These are phyloP conservation scores for Platerodrilus igneus DNA, from an alignment of 2,888 invertebrate genomes.

Conservation along the genomic window DNA sequence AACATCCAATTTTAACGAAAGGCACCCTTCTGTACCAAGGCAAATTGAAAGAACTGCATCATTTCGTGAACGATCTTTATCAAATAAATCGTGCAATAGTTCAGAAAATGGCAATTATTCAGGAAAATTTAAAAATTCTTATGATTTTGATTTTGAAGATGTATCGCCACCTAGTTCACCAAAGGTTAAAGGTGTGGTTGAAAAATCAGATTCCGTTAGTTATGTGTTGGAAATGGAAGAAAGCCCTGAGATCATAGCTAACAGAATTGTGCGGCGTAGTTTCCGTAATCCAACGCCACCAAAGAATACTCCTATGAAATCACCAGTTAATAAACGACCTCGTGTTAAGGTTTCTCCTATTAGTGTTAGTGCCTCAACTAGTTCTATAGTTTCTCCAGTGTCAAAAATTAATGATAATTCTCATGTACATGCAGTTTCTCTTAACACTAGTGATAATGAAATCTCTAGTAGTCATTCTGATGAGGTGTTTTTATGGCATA, in stretches of 20 bases:
- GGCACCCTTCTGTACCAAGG: constrained; percentile 17
- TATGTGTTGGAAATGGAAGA: constrained; percentile 79
- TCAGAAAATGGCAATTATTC: constrained; percentile 28
- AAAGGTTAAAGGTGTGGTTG: constrained; percentile 76
- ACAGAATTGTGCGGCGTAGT: constrained; percentile 65
- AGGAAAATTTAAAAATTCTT: constrained; percentile 34
- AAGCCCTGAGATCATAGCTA: constrained; percentile 66
- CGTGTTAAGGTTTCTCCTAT: constrained; percentile 43
- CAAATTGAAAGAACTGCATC: constrained; percentile 39
- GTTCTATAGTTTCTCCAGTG: constrained; percentile 45
- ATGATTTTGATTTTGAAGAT: constrained; percentile 39
- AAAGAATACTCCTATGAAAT: constrained; percentile 41
- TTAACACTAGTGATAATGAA: constrained; percentile 31
- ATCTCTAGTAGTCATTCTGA: constrained; percentile 24
- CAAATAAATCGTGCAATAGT: constrained; percentile 26
- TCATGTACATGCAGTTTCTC: constrained; percentile 48
- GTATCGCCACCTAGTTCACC: constrained; percentile 64
- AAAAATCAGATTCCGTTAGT: constrained; percentile 81
- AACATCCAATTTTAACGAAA: constrained; percentile 42
- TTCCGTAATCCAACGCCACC: constrained; percentile 54
- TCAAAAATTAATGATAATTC: constrained; percentile 37
- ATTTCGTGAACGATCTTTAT: constrained; percentile 37
- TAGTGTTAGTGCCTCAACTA: constrained; percentile 53
- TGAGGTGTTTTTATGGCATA: constrained; percentile 31
- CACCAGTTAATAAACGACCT: constrained; percentile 47